Base-by-base conservation (phyloP, 2,888 invertebrate genomes). In the Scaeva pyrastri region DNA sequence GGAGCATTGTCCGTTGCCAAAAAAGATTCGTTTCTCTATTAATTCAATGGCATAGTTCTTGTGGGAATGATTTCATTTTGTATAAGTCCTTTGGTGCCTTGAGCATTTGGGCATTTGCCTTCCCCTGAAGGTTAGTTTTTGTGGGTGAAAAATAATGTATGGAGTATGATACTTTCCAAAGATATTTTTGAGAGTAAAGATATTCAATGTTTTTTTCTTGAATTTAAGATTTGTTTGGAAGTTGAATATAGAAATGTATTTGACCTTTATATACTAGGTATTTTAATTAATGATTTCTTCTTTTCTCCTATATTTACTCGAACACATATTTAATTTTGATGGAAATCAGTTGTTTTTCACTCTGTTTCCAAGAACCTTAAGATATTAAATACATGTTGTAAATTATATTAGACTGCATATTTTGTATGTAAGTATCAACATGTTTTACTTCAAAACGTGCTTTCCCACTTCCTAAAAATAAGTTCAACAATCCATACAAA, bases 1-100 rank as follows among this genome's bases (percentile, higher is more conserved):
- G 62, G 70, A 66, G 75, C 52, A 72, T 68, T 81, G 71, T 80
- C 43, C 75, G 58, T 68, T 80, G 85, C 81, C 85, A 85, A 81
- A 73, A 26, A 60, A 39, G 71, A 66, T 58, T 60, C 68, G 36
- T 71, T 43, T 52, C 26, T 45, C 41, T 52, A 80, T 72, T 41
- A 50, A 43, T 56, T 43, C 58, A 16, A 64, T 43, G 41, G 41
- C 73, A 73, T 48, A 62, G 36, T 71, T 39, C 50, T 66, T 50
- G 50, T 68, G 66, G 76, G 72, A 71, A 26, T 50, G 45, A 36
- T 84, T 81, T 76, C 45, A 66, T 72, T 31, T 31, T 77, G 60
- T 23, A 36, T 41, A 36, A 39, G 14, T 48, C 48, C 52, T 41
- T 39, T n/a, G n/a, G n/a, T 64, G 71, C 48, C 62, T 48, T 55